Evolutionary conservation across 2,888 invertebrate species (phyloP), one percentile per base, ranked within the genome.

Genomic region (Sinopyrophorus schimmeli): DNA sequence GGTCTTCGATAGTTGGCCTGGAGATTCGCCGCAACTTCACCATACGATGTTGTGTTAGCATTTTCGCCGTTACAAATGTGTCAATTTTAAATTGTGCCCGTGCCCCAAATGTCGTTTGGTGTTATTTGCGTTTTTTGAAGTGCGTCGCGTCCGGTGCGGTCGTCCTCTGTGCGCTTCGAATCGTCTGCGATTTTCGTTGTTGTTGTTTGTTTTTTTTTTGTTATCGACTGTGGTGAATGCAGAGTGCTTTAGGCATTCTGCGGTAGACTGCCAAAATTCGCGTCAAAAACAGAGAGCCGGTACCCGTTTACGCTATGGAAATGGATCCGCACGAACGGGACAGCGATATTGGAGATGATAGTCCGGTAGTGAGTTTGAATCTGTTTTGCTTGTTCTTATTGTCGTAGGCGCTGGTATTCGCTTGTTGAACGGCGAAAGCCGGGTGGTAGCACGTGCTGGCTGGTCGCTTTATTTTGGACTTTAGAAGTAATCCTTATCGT

Each of bases 241-340:
- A 63, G 70, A 58, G 72, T 73, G 71, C 72, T 62, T 60, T 28
- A 47, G 53, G 72, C 72, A 71, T 70, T 72, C 71, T 70, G 69
- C 69, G 56, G 60, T 55, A 58, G 48, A 57, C 60, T 69, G 79
- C 77, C 88, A 89, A 89, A 83, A 89, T 89, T 89, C 85, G 89
- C 81, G 86, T 88, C 76, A 89, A 89, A 85, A 89, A 89, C 74
- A 83, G 86, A 79, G 87, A 88, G 73, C 89, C 89, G 77, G 83
- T 88, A 76, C 87, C 87, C 79, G 86, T 87, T 78, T 88, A 88
- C 81, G 84, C 84, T 76, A 87, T 87, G 87, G 88, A 82, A 70
- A 78, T 79, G 74, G 77, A 78, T 54, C 77, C 77, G 58, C 79
- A 79, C 62, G 75, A 73, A 57, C 64, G 84, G 66, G 87, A 87